Percentiles rank a stretch among this genome's conserved stretches.
These are phyloP conservation scores for Corvus cornix DNA, from an alignment of 2,113 vertebrate genomes.

Conservation along the genomic window DNA sequence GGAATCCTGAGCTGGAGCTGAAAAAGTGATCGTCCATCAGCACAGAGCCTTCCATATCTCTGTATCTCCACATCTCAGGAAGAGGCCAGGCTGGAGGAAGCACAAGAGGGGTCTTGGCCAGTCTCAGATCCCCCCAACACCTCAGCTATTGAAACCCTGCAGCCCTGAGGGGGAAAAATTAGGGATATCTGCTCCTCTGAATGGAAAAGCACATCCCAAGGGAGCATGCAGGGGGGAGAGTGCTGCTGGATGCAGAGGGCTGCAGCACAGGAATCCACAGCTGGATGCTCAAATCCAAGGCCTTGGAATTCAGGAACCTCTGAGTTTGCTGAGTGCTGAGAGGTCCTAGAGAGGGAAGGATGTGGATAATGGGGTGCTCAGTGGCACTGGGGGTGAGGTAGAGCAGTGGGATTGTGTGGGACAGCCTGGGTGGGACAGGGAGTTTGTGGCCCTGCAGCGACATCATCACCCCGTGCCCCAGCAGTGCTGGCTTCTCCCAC, in stretches of 20 bases:
- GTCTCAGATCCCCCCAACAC: background rate
- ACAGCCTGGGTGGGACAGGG: background rate
- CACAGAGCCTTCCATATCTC: background rate
- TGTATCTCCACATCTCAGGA: background rate
- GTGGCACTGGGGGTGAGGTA: rapidly evolving
- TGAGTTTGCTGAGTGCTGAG: background rate
- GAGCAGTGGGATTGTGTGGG: background rate
- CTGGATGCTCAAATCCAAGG: background rate
- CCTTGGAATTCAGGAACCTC: background rate
- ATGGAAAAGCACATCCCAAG: background rate
- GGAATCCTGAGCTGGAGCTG: background rate
- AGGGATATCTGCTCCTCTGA: background rate
- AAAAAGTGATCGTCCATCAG: background rate
- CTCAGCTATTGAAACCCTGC: background rate
- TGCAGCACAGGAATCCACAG: rapidly evolving
- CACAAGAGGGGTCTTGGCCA: background rate
- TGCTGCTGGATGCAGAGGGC: background rate
- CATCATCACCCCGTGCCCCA: background rate
- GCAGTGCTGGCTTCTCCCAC: constrained; percentile 62
- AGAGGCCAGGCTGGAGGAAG: background rate
- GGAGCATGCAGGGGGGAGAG: rapidly evolving
- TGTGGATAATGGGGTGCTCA: rapidly evolving
- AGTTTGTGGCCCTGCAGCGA: background rate
- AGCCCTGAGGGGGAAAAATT: background rate
- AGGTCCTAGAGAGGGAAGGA: background rate